phyloP scores from a whole-genome alignment of 2,797 vertebrate genomes.

The Euthynnus affinis region DNA sequence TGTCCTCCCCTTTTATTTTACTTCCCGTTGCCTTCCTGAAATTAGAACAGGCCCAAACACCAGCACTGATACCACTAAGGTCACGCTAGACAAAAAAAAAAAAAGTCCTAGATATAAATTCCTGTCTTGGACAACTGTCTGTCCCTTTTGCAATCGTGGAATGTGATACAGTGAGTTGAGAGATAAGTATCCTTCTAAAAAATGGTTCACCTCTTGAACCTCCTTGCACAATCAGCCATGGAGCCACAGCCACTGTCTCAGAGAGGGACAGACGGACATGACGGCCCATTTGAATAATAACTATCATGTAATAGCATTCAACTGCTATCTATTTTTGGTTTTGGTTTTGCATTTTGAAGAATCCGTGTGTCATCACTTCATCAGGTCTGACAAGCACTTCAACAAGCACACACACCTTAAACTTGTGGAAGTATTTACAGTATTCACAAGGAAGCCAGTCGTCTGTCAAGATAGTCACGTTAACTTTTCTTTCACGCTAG shows the following conservation, averaged over 20 bases:
- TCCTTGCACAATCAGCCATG: conserved; percentile 7
- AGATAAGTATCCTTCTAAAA: conserved; percentile 56
- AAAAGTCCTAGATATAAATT: conserved; percentile 43
- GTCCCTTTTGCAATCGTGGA: conserved; percentile 43
- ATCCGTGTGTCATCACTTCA: conserved; percentile 40
- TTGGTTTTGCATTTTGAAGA: conserved; percentile 28
- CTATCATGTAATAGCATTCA: neutral
- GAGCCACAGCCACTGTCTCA: conserved; percentile 1
- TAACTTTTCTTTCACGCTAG: neutral
- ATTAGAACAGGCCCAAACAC: conserved; percentile 44
- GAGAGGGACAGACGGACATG: neutral
- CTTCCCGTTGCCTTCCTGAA: conserved; percentile 49
- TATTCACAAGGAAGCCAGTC: conserved; percentile 30
- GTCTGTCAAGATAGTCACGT: neutral
- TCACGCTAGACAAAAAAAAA: conserved; percentile 27
- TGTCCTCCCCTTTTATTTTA: neutral
- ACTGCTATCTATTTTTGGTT: conserved; percentile 48
- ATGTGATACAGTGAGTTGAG: conserved; percentile 52
- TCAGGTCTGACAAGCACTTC: conserved; percentile 71
- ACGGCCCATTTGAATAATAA: neutral
- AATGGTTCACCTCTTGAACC: conserved; percentile 48
- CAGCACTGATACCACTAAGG: conserved; percentile 38
- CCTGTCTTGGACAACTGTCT: conserved; percentile 38
- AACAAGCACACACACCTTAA: conserved; percentile 55
- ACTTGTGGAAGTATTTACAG: conserved; percentile 42